These are phyloP conservation scores for Brachyopa scutellaris DNA, from an alignment of 2,888 invertebrate species.

Conservation along the genomic window DNA sequence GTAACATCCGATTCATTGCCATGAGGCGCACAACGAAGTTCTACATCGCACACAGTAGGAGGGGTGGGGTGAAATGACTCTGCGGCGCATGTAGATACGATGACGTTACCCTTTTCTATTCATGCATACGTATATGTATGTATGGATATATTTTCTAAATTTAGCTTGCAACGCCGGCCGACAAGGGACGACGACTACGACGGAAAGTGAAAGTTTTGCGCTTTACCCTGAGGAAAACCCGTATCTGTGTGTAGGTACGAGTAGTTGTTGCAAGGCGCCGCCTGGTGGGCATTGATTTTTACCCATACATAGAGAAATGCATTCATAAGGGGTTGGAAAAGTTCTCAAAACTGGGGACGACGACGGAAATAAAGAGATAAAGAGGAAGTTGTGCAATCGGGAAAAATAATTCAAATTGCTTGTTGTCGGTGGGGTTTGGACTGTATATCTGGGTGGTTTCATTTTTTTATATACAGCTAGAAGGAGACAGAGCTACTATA, in stretches of 20 bases:
- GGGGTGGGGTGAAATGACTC: conserved; percentile 49
- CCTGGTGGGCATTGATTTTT: conserved; percentile 68
- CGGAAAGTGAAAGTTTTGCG: conserved; percentile 66
- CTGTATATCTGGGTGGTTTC: conserved; percentile 1
- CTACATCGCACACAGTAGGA: not conserved
- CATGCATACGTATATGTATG: no score
- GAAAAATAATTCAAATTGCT: conserved; percentile 58
- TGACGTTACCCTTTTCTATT: conserved; percentile 70
- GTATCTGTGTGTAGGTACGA: conserved; percentile 41
- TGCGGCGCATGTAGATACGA: conserved; percentile 66
- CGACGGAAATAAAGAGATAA: conserved; percentile 20
- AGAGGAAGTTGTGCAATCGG: conserved; percentile 58
- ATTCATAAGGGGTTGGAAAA: conserved; percentile 54
- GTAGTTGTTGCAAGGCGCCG: conserved; percentile 71
- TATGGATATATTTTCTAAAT: conserved; percentile 67
- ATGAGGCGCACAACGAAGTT: conserved; percentile 31
- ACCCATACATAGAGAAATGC: conserved; percentile 64
- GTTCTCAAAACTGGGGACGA: not conserved
- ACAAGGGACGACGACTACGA: conserved; percentile 5
- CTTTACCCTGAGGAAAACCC: conserved; percentile 24
- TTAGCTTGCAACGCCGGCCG: conserved; percentile 63
- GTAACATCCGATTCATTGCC: conserved; percentile 22
- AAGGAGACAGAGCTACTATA: not conserved
- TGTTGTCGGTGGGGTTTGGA: not conserved
- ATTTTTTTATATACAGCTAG: not conserved